Evolutionary conservation across 2,888 invertebrate genomes (phyloP).

Genomic region (Aleiodes leptofemur): DNA sequence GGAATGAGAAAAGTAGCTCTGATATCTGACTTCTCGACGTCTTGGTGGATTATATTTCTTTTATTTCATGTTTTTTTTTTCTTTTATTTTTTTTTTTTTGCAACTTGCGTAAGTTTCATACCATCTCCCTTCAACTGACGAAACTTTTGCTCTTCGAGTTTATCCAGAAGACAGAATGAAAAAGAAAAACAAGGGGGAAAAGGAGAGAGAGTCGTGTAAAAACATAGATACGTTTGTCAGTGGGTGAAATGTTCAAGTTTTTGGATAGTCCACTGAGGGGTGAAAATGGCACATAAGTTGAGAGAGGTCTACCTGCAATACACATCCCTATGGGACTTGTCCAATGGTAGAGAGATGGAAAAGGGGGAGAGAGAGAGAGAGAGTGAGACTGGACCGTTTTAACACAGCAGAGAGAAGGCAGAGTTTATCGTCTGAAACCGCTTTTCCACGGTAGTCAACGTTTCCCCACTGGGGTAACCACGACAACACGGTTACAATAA

Average conservation of each 20-base stretch:
- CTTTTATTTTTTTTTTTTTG: neutral
- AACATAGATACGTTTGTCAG: slow-evolving; percentile 26
- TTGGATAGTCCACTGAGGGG: slow-evolving; percentile 40
- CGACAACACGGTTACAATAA: slow-evolving; percentile 62
- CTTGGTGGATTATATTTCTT: slow-evolving; percentile 22
- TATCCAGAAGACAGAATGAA: neutral
- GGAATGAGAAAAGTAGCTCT: slow-evolving; percentile 15
- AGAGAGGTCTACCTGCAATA: slow-evolving; percentile 1
- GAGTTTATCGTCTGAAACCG: slow-evolving; percentile 59
- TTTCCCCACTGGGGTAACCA: slow-evolving; percentile 54
- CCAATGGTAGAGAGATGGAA: slow-evolving; percentile 11
- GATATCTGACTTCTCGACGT: slow-evolving; percentile 29
- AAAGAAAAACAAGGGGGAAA: neutral
- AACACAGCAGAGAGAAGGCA: slow-evolving; percentile 49
- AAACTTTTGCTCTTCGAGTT: slow-evolving; percentile 9
- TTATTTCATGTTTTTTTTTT: neutral
- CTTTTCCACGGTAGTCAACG: slow-evolving; percentile 54
- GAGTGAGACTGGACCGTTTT: slow-evolving; percentile 4
- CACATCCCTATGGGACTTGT: slow-evolving; percentile 36
- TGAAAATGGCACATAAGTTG: slow-evolving; percentile 46
- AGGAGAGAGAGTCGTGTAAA: neutral
- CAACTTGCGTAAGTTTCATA: slow-evolving; percentile 4
- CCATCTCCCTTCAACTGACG: neutral
- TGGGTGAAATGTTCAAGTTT: slow-evolving; percentile 27
- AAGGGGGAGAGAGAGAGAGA: neutral